phyloP scores from a whole-genome alignment of 2,113 vertebrate species.

The Chauna torquata region DNA sequence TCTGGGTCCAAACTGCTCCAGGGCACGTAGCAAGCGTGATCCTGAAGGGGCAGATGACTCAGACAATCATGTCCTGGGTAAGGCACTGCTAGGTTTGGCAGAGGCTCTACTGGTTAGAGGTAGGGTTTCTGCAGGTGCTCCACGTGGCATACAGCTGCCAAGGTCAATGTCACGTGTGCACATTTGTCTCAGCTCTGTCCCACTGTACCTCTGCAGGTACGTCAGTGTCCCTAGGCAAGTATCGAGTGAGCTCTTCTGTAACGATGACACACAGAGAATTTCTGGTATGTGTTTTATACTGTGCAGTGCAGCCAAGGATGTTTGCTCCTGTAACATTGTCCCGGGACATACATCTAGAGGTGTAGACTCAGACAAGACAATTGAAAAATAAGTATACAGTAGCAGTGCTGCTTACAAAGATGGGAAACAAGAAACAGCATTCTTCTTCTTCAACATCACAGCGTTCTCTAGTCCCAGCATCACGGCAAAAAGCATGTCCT shows the following conservation, averaged over 20 bases:
- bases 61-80: not conserved
- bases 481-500: not conserved
- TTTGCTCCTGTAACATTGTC: not conserved
- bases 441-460: not conserved
- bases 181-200: not conserved
- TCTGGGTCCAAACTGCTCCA: not conserved
- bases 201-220: not conserved
- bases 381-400: not conserved
- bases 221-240: slow-evolving; percentile 35
- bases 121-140: not conserved
- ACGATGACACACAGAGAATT: not conserved
- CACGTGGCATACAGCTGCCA: not conserved
- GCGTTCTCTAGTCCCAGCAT: not conserved
- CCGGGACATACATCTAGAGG: not conserved
- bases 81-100: not conserved
- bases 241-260: slow-evolving; percentile 1
- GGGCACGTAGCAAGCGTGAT: rapidly evolving
- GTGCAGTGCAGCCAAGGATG: not conserved
- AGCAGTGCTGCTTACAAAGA: not conserved
- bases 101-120: not conserved
- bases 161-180: not conserved
- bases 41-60: not conserved
- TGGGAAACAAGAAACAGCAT: not conserved
- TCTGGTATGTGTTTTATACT: not conserved
- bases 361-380: not conserved